Percentiles rank a stretch among this genome's conserved stretches.
phyloP scores from a whole-genome alignment of 2,797 vertebrate genomes.

The Smutsia temminckii region DNA sequence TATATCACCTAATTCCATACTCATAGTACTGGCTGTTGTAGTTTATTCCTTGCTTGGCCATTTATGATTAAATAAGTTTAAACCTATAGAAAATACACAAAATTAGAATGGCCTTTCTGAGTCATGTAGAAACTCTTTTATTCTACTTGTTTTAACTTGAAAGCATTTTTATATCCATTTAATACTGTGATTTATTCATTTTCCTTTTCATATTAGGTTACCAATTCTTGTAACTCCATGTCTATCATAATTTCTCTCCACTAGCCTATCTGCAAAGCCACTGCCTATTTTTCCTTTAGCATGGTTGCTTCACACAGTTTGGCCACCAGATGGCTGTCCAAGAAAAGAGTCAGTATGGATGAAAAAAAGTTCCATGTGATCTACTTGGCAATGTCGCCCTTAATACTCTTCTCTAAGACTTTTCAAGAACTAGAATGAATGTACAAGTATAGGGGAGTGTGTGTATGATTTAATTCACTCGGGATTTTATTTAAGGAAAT shows the following conservation, averaged over 20 bases:
- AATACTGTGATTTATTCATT: background rate
- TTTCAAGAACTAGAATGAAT: background rate
- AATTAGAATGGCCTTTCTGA: background rate
- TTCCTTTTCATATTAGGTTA: background rate
- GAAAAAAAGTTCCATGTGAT: background rate
- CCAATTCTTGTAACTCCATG: background rate
- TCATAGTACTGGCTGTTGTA: background rate
- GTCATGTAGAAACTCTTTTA: background rate
- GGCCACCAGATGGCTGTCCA: conserved; percentile 55
- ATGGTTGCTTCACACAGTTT: background rate
- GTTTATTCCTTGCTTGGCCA: background rate
- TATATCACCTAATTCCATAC: background rate
- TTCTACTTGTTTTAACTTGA: background rate
- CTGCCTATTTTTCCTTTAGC: background rate
- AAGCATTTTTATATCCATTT: background rate
- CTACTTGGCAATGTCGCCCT: background rate
- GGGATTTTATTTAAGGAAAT: background rate
- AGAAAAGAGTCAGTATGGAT: background rate
- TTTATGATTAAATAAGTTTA: background rate
- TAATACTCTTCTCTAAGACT: background rate
- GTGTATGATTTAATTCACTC: background rate
- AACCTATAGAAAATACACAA: background rate
- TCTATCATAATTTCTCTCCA: background rate
- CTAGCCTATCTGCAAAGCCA: background rate
- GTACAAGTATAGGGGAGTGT: background rate